Evolutionary conservation across 2,113 vertebrate species (phyloP).

Genomic region (Pteronura brasiliensis): DNA sequence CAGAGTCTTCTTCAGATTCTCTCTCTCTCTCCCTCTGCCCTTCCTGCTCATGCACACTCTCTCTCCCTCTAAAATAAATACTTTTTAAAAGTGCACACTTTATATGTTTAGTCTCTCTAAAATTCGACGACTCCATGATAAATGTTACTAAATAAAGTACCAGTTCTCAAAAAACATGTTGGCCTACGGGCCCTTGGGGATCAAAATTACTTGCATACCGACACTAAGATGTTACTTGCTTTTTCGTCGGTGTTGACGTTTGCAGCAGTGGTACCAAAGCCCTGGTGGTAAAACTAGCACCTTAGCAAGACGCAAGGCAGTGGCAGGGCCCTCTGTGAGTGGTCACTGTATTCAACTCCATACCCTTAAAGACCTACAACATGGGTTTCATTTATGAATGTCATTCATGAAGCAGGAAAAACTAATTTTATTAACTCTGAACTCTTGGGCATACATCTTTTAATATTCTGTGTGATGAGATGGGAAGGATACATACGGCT

Average conservation of each 20-base stretch:
- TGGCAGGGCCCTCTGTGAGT: not conserved
- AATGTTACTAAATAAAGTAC: not conserved
- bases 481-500: not conserved
- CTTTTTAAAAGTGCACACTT: too few relatives aligned
- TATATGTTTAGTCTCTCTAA: not conserved
- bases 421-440: not conserved
- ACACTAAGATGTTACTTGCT: not conserved
- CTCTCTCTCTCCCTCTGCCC: not conserved
- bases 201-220: not conserved
- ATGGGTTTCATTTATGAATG: not conserved
- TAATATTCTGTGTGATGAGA: not conserved
- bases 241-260: conserved; percentile 7
- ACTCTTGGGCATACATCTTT: not conserved
- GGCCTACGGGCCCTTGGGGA: not conserved
- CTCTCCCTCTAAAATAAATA: not conserved
- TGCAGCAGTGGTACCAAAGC: not conserved
- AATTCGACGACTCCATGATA: not conserved
- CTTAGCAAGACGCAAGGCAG: not conserved
- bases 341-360: not conserved
- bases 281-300: not conserved
- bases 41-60: not conserved
- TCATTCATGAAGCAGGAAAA: not conserved
- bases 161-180: not conserved
- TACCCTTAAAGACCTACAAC: not conserved
- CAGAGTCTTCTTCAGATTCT: not conserved